These are phyloP conservation scores for Phytoseiulus persimilis DNA, from an alignment of 2,888 invertebrate genomes.

Conservation along the genomic window DNA sequence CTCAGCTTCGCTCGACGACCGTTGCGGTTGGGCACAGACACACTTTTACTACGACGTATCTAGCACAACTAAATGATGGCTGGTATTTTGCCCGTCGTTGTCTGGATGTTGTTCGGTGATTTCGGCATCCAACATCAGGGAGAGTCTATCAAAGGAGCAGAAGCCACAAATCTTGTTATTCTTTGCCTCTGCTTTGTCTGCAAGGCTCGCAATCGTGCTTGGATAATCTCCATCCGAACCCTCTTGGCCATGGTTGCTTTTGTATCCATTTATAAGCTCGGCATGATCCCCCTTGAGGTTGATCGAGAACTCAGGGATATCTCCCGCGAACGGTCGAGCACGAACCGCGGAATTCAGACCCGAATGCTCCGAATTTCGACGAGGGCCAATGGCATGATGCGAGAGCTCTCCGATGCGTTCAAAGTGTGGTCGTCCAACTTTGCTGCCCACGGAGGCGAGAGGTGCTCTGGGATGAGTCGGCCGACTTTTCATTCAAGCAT, in stretches of 20 bases:
- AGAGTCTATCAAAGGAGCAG: background rate
- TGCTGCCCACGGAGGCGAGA: too few species aligned
- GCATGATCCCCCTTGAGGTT: background rate
- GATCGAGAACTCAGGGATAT: too few species aligned
- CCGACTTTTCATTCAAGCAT: too few species aligned
- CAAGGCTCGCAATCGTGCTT: background rate
- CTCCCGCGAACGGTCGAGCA: too few species aligned
- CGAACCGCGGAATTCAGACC: too few species aligned
- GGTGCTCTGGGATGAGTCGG: too few species aligned
- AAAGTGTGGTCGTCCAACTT: too few species aligned
- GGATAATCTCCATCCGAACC: background rate
- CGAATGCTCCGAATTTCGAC: too few species aligned
- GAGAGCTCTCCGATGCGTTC: too few species aligned
- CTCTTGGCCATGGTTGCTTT: background rate
- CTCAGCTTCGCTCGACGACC: background rate
- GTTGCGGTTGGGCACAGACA: background rate
- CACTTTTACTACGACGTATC: background rate
- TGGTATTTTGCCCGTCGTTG: background rate
- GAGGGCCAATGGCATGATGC: too few species aligned
- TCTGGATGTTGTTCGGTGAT: background rate
- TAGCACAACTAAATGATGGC: background rate
- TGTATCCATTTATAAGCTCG: background rate
- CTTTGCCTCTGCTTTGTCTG: background rate
- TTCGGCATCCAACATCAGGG: background rate
- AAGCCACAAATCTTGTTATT: background rate